phyloP scores from a whole-genome alignment of 2,797 vertebrate genomes.

The Protosalanx chinensis region DNA sequence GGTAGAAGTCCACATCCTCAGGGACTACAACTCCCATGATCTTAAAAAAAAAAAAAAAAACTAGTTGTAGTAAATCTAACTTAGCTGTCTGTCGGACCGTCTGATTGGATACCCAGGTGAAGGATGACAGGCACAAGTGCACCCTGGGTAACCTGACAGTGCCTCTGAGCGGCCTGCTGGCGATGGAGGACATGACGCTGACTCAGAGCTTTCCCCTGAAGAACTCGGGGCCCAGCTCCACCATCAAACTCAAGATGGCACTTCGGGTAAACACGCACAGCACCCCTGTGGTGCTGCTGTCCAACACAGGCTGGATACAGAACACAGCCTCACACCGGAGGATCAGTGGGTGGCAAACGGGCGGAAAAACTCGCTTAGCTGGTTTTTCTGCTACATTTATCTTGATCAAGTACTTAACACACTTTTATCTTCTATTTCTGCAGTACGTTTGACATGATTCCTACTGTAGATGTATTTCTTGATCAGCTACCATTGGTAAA shows the following conservation, averaged over 20 bases:
- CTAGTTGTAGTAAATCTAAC: background rate
- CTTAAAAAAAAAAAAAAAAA: too few species aligned
- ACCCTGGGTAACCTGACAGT: constrained; percentile 85
- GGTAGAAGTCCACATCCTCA: constrained; percentile 66
- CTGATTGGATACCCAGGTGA: constrained; percentile 72
- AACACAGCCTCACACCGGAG: too few species aligned
- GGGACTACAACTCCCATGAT: background rate
- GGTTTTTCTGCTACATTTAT: too few species aligned
- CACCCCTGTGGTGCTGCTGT: too few species aligned
- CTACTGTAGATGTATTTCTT: too few species aligned
- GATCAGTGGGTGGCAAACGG: too few species aligned
- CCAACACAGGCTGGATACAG: too few species aligned
- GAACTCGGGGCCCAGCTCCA: constrained; percentile 92
- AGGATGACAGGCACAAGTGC: constrained; percentile 91
- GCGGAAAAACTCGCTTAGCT: too few species aligned
- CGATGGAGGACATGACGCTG: constrained; percentile 85
- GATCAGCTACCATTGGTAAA: too few species aligned
- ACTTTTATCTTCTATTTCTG: too few species aligned
- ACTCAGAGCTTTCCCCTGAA: constrained; percentile 87
- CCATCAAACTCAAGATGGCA: constrained; percentile 90
- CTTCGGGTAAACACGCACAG: constrained; percentile 78
- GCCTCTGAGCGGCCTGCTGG: constrained; percentile 80
- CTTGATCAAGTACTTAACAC: too few species aligned
- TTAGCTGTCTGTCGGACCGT: background rate
- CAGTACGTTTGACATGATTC: too few species aligned